Evolutionary conservation across 2,888 invertebrate species (phyloP), one percentile per base, ranked within the genome.

Genomic region (Teleiodes luculella): DNA sequence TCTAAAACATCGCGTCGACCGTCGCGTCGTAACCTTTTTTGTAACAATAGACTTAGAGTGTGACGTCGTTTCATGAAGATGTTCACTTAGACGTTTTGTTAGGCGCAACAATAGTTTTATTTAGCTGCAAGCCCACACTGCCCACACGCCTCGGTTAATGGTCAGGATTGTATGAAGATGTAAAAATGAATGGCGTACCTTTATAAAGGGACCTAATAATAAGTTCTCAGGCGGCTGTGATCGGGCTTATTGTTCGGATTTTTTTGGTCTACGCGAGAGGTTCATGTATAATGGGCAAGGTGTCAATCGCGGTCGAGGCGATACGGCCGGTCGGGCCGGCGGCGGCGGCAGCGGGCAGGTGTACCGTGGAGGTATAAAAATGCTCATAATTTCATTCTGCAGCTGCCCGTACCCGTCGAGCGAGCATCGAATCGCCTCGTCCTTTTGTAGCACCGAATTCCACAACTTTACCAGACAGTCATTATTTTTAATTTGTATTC

Each of bases 131-230:
- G 86, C 86, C 86, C 83, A 80, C 69, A 62, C 86, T 87, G 83
- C 88, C 89, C 88, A 88, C 88, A 86, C 88, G 87, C 86, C 86
- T 81, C 69, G 72, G 75, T 80, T 88, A 89, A 89, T 89, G 84
- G 88, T 72, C 70, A 78, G 83, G 76, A 81, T 86, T 86, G 83
- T 89, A 86, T 86, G 78, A 84, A 86, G 87, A 86, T 83, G 82
- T 88, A 82, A 85, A 85, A 86, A 81, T 82, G 84, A 86, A 86
- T 80, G 75, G 84, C 69, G 76, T 70, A 70, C 70, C 72, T 81
- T n/a, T 82, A 80, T 86, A 82, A 78, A 80, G 74, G 56, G 81
- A 80, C 86, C 39, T 80, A 87, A 88, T 88, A 85, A 87, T 87
- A 86, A 83, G 80, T 86, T 86, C 86, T 84, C 85, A 86, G 81